Conservation (phyloP, 1,140 invertebrate genomes). For the Atta colombica region DNA sequence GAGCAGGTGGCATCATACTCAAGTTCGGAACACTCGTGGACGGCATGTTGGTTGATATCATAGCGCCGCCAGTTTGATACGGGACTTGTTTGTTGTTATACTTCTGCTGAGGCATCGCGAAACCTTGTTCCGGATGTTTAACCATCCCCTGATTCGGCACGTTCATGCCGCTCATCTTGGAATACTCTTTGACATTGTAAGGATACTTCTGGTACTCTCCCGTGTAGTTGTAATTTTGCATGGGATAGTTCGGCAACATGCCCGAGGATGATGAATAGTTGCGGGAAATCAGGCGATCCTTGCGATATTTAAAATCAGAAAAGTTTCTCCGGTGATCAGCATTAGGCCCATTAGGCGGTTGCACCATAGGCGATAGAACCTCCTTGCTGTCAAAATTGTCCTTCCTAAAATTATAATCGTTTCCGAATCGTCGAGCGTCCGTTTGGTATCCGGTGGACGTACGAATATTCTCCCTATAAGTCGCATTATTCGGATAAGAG, state of each 20-base stretch:
- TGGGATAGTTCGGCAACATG: conserved; percentile 80
- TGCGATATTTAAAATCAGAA: conserved; percentile 81
- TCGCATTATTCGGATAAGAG: conserved; percentile 76
- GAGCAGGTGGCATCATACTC: conserved; percentile 71
- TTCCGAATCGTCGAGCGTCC: conserved; percentile 78
- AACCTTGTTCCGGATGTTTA: conserved; percentile 80
- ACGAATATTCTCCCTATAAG: conserved; percentile 82
- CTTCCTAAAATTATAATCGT: conserved; percentile 80
- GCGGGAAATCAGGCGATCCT: conserved; percentile 76
- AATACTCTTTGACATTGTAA: conserved; percentile 80
- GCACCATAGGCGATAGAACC: conserved; percentile 65
- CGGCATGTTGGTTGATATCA: conserved; percentile 74
- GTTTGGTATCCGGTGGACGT: conserved; percentile 67
- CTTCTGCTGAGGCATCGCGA: conserved; percentile 77
- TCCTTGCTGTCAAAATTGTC: conserved; percentile 79
- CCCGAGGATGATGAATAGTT: conserved; percentile 76
- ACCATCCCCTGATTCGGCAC: conserved; percentile 76
- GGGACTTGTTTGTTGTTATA: conserved; percentile 78
- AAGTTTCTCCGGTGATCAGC: conserved; percentile 79
- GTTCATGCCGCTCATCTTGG: conserved; percentile 71
- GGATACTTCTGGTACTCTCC: conserved; percentile 83
- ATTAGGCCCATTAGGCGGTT: conserved; percentile 48
- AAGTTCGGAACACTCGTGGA: conserved; percentile 65
- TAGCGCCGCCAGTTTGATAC: conserved; percentile 77
- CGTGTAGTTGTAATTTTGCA: conserved; percentile 81